These are phyloP conservation scores for Itoplectis maculator DNA, from an alignment of 2,888 invertebrate genomes.

Conservation along the genomic window DNA sequence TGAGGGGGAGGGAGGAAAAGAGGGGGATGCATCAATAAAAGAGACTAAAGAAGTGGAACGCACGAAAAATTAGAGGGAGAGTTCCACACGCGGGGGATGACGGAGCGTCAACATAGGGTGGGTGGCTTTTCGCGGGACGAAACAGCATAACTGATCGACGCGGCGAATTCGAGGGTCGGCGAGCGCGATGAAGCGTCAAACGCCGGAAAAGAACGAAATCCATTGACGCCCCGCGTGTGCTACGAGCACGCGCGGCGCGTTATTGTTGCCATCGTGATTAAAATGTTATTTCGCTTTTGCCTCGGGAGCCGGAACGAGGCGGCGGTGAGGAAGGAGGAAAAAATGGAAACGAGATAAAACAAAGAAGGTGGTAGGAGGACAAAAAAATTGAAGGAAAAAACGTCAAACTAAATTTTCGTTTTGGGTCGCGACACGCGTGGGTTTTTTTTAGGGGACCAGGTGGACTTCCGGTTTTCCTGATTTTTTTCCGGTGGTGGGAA, in stretches of 20 bases:
- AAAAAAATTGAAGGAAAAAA: slow-evolving; percentile 38
- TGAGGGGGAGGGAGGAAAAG: not conserved
- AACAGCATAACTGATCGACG: slow-evolving; percentile 37
- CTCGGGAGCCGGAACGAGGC: slow-evolving; percentile 12
- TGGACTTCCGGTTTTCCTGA: slow-evolving; percentile 30
- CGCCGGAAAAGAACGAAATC: slow-evolving; percentile 52
- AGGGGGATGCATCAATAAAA: slow-evolving; percentile 35
- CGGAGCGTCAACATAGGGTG: slow-evolving; percentile 16
- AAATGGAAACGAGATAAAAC: slow-evolving; percentile 10
- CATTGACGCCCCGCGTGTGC: slow-evolving; percentile 50
- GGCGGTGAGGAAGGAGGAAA: slow-evolving; percentile 40
- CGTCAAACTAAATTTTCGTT: slow-evolving; percentile 44
- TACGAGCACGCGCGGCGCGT: no score
- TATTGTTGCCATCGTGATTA: slow-evolving; percentile 63
- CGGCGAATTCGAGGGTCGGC: slow-evolving; percentile 30
- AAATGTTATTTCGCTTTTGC: slow-evolving; percentile 57
- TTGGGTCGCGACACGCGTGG: slow-evolving; percentile 43
- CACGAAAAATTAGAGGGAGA: slow-evolving; percentile 53
- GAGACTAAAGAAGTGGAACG: slow-evolving; percentile 57
- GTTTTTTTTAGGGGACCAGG: slow-evolving; percentile 8
- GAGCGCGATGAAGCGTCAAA: slow-evolving; percentile 57
- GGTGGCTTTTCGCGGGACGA: slow-evolving; percentile 14
- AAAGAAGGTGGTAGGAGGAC: not conserved
- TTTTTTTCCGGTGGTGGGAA: not conserved
- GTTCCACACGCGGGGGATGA: no score